Evolutionary conservation across 2,113 vertebrate species (phyloP).

Genomic region (Grus americana): DNA sequence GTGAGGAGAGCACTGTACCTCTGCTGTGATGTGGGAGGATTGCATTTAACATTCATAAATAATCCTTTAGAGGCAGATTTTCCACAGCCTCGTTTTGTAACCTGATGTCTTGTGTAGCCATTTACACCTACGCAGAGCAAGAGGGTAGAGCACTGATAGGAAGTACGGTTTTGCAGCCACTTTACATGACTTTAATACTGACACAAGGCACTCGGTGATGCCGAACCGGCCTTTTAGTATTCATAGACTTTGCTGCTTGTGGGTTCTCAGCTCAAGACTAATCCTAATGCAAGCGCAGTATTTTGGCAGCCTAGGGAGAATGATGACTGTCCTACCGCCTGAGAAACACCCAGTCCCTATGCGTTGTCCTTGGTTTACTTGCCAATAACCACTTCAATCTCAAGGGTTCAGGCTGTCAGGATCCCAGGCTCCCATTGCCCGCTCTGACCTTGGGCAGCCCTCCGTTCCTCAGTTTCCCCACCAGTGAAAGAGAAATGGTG

Average conservation of each 20-base stretch:
- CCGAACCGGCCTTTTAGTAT: not conserved
- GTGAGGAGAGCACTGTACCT: not conserved
- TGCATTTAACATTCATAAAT: not conserved
- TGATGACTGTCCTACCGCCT: not conserved
- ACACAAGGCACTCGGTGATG: not conserved
- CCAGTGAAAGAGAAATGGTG: not conserved
- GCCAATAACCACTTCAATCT: not conserved
- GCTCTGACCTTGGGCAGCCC: not conserved
- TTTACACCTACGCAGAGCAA: not conserved
- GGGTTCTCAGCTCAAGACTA: not conserved
- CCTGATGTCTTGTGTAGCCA: not conserved
- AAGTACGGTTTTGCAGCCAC: not conserved
- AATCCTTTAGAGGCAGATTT: not conserved
- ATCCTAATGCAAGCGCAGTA: not conserved
- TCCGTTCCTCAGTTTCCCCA: not conserved
- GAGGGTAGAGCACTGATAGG: not conserved
- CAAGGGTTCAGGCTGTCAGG: not conserved
- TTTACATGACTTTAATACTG: not conserved
- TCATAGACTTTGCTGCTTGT: not conserved
- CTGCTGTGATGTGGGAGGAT: not conserved
- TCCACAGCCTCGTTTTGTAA: not conserved
- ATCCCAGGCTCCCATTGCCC: not conserved
- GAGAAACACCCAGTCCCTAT: not conserved
- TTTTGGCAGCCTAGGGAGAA: not conserved
- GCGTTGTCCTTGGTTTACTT: not conserved